Percentiles rank a stretch among this genome's conserved stretches.
phyloP scores from a whole-genome alignment of 2,888 invertebrate genomes.

The Minunthozetes semirufus region DNA sequence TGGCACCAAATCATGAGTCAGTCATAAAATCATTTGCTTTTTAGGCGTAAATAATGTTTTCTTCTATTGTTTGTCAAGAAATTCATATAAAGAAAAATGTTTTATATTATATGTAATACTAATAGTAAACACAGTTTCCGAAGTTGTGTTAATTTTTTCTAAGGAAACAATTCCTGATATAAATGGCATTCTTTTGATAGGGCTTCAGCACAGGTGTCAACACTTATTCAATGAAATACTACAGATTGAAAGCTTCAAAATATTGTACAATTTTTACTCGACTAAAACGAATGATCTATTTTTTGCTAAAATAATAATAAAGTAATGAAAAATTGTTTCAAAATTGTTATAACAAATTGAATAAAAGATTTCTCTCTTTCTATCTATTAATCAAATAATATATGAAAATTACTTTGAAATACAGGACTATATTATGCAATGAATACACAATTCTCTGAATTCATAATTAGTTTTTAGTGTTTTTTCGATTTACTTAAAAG shows the following conservation, averaged over 20 bases:
- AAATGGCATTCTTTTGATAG: background rate
- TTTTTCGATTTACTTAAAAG: background rate
- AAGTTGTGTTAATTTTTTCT: background rate
- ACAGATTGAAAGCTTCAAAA: background rate
- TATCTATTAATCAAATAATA: background rate
- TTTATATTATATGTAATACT: background rate
- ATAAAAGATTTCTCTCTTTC: background rate
- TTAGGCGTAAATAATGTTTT: constrained; percentile 7
- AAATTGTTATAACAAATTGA: background rate
- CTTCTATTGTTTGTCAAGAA: background rate
- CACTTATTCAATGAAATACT: background rate
- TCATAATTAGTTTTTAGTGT: background rate
- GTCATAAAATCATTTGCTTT: background rate
- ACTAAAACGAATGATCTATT: constrained; percentile 20
- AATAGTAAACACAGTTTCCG: background rate
- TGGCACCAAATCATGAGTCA: background rate
- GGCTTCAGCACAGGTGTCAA: background rate
- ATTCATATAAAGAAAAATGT: background rate
- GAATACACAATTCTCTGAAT: background rate
- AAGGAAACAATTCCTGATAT: background rate
- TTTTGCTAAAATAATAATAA: background rate
- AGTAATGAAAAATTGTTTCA: background rate
- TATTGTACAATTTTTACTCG: background rate
- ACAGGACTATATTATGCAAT: background rate
- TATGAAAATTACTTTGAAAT: background rate